phyloP scores from a whole-genome alignment of 2,888 invertebrate genomes.

The Nomada fucata region DNA sequence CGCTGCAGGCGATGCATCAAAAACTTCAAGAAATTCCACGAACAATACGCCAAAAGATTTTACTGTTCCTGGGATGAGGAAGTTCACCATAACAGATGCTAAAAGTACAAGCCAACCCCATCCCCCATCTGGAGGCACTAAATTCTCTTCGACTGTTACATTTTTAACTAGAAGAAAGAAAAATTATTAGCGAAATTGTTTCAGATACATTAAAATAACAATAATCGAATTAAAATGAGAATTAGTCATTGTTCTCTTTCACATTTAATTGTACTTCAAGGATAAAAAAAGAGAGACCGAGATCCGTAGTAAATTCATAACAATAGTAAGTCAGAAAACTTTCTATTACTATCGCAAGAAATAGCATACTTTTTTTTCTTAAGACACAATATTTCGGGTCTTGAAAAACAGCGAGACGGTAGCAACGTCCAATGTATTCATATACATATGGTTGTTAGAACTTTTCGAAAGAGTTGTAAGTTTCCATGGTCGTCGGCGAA shows the following conservation, averaged over 20 bases:
- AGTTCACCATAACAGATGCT: slow-evolving; percentile 91
- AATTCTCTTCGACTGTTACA: slow-evolving; percentile 85
- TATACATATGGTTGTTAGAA: slow-evolving; percentile 16
- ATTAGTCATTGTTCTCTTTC: not conserved
- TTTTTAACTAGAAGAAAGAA: slow-evolving; percentile 65
- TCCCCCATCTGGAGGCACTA: slow-evolving; percentile 93
- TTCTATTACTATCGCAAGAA: not conserved
- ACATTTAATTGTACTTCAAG: not conserved
- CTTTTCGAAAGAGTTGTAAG: slow-evolving; percentile 16
- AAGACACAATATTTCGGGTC: not conserved
- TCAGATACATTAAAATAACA: not conserved
- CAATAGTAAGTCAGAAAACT: not conserved
- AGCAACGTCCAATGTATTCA: not conserved
- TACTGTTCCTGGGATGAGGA: slow-evolving; percentile 93
- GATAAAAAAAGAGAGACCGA: not conserved
- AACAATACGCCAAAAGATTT: slow-evolving; percentile 95
- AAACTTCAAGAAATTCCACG: slow-evolving; percentile 92
- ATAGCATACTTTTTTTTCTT: not conserved
- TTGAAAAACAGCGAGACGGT: not conserved
- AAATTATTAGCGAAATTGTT: not conserved
- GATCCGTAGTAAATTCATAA: not conserved
- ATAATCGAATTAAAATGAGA: not conserved
- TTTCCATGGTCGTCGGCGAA: not conserved
- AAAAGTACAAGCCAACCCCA: slow-evolving; percentile 93
- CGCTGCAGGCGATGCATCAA: slow-evolving; percentile 89